These are phyloP conservation scores for Apostichopus californicus DNA, from an alignment of 35 echinoderm and acorn worm species.

Conservation along the genomic window DNA sequence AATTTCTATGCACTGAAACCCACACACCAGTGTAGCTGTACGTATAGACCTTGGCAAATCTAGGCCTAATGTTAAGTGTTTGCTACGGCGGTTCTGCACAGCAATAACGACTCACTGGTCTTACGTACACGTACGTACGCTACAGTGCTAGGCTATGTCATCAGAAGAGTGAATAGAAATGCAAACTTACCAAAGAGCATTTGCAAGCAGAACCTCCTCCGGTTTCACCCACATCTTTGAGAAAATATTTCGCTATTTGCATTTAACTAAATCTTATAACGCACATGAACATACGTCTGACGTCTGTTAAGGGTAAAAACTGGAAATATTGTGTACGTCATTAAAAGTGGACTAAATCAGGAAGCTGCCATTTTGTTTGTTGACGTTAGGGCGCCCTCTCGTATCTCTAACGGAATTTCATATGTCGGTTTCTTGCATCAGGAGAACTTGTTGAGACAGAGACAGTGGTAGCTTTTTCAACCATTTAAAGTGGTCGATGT, in stretches of 20 bases:
- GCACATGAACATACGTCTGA: background rate
- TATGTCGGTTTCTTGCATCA: too few relatives aligned
- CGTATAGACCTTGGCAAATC: too few relatives aligned
- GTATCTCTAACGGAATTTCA: too few relatives aligned
- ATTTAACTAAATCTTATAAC: background rate
- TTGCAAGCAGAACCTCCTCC: constrained; percentile 89
- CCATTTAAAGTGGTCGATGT: too few relatives aligned
- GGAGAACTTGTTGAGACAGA: too few relatives aligned
- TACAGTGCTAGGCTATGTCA: background rate
- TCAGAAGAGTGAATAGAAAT: background rate
- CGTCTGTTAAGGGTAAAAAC: background rate
- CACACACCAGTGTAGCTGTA: too few relatives aligned
- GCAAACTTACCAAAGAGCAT: constrained; percentile 84
- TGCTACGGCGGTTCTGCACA: too few relatives aligned
- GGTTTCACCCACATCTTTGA: constrained; percentile 84
- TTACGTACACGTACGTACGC: too few relatives aligned
- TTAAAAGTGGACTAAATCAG: background rate
- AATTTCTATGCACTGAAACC: too few relatives aligned
- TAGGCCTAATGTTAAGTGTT: too few relatives aligned
- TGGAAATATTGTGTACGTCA: background rate
- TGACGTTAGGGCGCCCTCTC: constrained; percentile 31
- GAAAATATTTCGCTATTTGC: background rate
- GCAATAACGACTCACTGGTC: too few relatives aligned
- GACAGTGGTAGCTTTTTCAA: too few relatives aligned
- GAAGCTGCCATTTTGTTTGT: constrained; percentile 65